These are phyloP conservation scores for Phaethon lepturus DNA, from an alignment of 2,113 vertebrate species.

Conservation along the genomic window DNA sequence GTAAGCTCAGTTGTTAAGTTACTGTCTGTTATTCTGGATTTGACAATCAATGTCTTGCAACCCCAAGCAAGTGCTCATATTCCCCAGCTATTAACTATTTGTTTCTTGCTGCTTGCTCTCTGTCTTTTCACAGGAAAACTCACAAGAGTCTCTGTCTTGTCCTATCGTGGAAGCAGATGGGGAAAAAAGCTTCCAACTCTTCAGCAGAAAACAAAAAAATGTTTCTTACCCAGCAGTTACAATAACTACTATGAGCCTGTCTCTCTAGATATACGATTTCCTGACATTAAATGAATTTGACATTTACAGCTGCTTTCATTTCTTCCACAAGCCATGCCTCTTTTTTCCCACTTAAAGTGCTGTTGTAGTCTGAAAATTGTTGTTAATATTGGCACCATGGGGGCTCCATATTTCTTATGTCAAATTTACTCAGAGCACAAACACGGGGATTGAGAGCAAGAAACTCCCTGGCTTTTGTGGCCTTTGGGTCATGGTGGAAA, in stretches of 20 bases:
- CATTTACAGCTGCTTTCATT: slow-evolving; percentile 36
- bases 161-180: background rate
- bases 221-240: background rate
- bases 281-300: slow-evolving; percentile 15
- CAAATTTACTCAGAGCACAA: background rate
- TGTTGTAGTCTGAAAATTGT: background rate
- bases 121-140: background rate
- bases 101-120: background rate
- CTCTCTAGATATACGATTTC: background rate
- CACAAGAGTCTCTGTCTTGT: background rate
- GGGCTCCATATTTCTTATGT: background rate
- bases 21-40: background rate
- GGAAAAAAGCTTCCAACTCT: background rate
- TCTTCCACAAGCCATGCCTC: background rate
- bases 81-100: background rate
- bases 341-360: background rate
- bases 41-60: background rate
- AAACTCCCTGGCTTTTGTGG: background rate
- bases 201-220: background rate
- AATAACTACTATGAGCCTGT: background rate
- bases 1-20: background rate
- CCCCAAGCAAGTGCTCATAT: background rate
- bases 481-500: background rate
- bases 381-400: background rate
- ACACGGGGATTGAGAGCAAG: background rate